These are phyloP conservation scores for Julus scanicus DNA, from an alignment of 2,888 invertebrate species.

Conservation along the genomic window DNA sequence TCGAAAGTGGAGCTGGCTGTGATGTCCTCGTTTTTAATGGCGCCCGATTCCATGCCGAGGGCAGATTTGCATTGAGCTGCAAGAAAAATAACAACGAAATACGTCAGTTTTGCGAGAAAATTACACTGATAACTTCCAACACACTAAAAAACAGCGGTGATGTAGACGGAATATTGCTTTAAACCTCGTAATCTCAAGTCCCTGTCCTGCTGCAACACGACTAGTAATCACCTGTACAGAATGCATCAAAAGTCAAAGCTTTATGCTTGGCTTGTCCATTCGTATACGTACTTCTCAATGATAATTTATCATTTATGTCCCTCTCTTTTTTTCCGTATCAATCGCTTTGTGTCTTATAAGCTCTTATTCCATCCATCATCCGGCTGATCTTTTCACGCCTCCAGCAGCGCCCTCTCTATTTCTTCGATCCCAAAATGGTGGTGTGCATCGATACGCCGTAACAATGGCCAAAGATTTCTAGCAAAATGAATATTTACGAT, in stretches of 20 bases:
- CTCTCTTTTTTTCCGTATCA: not conserved
- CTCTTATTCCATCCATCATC: not conserved
- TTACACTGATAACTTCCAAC: too few species aligned
- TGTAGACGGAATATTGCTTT: not conserved
- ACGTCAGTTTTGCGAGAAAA: not conserved
- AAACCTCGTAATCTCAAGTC: too few species aligned
- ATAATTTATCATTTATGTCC: not conserved
- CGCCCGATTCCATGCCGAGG: constrained; percentile 86
- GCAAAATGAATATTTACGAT: constrained; percentile 38
- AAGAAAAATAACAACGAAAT: constrained; percentile 16
- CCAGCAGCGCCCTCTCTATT: not conserved
- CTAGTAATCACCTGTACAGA: not conserved
- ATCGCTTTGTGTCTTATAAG: not conserved
- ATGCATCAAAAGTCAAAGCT: not conserved
- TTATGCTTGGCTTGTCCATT: not conserved
- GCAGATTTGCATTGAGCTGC: constrained; percentile 82
- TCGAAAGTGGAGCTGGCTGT: constrained; percentile 88
- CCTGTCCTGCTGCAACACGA: not conserved
- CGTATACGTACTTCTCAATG: not conserved
- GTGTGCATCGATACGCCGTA: too few species aligned
- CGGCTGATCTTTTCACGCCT: not conserved
- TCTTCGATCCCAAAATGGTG: not conserved
- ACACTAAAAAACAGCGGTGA: not conserved
- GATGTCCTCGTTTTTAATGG: constrained; percentile 82
- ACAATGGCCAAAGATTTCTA: not conserved